Evolutionary conservation across 2,797 vertebrate genomes (phyloP).

Genomic region (Enteromius radiatus): DNA sequence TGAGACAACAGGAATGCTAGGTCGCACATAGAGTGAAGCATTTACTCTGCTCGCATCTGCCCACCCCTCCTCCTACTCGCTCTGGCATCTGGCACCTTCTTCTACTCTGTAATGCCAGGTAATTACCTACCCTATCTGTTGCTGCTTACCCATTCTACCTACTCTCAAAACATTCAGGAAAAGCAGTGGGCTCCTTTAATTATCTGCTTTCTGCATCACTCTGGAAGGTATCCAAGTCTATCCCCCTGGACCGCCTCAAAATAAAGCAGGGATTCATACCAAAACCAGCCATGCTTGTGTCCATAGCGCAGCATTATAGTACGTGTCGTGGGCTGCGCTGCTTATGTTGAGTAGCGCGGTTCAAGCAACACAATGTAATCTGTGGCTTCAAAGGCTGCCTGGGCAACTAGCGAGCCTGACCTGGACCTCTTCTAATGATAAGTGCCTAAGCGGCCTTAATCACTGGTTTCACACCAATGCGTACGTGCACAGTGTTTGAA

Average conservation of each 20-base stretch:
- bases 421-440: constrained; percentile 57
- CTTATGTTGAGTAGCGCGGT: constrained; percentile 35
- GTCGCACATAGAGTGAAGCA: constrained; percentile 29
- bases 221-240: constrained; percentile 28
- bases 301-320: constrained; percentile 35
- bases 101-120: constrained; percentile 57
- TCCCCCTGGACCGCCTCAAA: constrained; percentile 54
- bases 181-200: constrained; percentile 59
- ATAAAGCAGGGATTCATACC: constrained; percentile 58
- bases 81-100: constrained; percentile 60
- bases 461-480: constrained; percentile 50
- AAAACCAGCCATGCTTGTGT: constrained; percentile 50
- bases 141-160: constrained; percentile 58
- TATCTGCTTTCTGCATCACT: constrained; percentile 53
- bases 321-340: constrained; percentile 34
- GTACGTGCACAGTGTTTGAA: constrained; percentile 53
- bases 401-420: constrained; percentile 48
- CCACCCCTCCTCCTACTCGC: constrained; percentile 33
- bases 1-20: constrained; percentile 41
- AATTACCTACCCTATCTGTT: constrained; percentile 64
- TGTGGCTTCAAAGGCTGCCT: constrained; percentile 35
- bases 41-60: constrained; percentile 41
- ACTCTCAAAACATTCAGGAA: constrained; percentile 55
- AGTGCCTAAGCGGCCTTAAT: constrained; percentile 53
- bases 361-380: constrained; percentile 51